Conservation (phyloP, 2,113 vertebrate genomes). For the Psittacara wagleri region DNA sequence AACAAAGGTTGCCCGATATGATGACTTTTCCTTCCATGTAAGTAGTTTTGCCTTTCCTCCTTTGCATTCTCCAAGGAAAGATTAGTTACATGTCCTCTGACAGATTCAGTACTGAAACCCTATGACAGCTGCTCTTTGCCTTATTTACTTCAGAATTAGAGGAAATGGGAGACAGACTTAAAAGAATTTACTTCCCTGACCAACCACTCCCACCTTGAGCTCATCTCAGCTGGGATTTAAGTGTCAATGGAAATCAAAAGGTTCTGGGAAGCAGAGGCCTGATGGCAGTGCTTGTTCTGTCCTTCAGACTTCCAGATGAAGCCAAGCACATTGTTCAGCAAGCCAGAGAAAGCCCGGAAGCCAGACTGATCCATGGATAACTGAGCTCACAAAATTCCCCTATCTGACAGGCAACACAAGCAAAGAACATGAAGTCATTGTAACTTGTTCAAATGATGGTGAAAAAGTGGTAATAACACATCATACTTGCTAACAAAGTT, state of each 20-base stretch:
- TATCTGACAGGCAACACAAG: background rate
- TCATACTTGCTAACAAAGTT: background rate
- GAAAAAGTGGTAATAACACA: background rate
- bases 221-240: constrained; percentile 36
- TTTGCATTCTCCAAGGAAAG: background rate
- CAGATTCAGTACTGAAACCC: background rate
- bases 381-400: background rate
- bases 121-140: background rate
- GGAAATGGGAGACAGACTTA: background rate
- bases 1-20: background rate
- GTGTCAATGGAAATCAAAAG: constrained; percentile 6
- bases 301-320: background rate
- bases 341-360: background rate
- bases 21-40: background rate
- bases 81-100: background rate
- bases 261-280: constrained; percentile 37
- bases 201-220: background rate
- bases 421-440: background rate
- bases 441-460: background rate
- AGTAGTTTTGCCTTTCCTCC: background rate
- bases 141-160: background rate
- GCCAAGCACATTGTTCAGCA: background rate
- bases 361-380: background rate
- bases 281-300: background rate
- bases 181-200: background rate